phyloP scores from a whole-genome alignment of 2,113 vertebrate species.

The Marcusenius ussheri region DNA sequence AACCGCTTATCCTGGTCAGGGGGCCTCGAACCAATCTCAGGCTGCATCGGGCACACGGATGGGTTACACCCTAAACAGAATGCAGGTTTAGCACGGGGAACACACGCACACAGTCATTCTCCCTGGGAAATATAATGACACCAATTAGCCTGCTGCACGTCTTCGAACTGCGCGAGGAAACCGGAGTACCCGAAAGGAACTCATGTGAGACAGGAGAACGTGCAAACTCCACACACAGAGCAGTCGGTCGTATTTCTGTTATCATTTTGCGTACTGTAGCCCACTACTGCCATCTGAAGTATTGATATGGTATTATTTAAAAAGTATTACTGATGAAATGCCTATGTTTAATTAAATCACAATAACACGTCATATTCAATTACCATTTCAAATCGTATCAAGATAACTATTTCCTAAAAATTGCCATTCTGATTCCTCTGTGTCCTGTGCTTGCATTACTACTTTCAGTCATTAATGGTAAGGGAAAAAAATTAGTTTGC shows the following conservation, averaged over 20 bases:
- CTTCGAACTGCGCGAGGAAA: background rate
- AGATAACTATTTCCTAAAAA: background rate
- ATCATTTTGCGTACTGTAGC: background rate
- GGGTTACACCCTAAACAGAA: background rate
- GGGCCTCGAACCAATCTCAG: background rate
- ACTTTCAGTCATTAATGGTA: background rate
- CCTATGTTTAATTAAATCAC: background rate
- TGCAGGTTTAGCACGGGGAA: background rate
- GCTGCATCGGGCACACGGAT: background rate
- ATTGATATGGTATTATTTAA: background rate
- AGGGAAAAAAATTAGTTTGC: background rate
- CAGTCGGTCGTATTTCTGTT: background rate
- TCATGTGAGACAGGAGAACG: background rate
- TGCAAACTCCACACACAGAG: background rate
- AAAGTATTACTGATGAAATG: background rate
- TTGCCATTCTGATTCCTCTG: background rate
- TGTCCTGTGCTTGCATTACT: background rate
- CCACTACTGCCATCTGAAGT: slow-evolving; percentile 8
- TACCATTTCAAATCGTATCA: background rate
- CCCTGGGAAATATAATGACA: background rate
- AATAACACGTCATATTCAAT: background rate
- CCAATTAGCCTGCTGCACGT: background rate
- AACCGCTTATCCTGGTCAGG: background rate
- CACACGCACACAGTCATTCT: background rate
- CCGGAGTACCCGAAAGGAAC: background rate